Conservation (phyloP, 2,888 invertebrate genomes). For the Drosophila neotestacea region DNA sequence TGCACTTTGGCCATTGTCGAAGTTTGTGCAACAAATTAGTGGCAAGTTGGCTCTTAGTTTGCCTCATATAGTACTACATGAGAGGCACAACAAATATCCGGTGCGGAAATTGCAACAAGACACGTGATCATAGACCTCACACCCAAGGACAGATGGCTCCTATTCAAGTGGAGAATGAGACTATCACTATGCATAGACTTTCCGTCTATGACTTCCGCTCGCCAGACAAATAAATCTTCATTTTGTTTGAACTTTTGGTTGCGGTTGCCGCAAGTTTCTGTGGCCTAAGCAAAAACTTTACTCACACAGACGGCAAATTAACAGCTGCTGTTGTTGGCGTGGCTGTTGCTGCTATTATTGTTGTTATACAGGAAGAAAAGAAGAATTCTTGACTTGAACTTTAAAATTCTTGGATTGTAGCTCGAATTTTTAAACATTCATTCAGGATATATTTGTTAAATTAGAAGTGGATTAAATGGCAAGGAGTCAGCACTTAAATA, state of each 20-base stretch:
- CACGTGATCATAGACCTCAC: constrained; percentile 66
- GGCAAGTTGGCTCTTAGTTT: constrained; percentile 69
- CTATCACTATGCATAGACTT: constrained; percentile 57
- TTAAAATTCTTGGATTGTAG: no score
- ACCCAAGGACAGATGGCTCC: constrained; percentile 1
- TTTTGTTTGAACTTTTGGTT: constrained; percentile 71
- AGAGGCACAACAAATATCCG: constrained; percentile 71
- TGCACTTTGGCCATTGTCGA: constrained; percentile 44
- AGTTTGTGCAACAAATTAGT: constrained; percentile 75
- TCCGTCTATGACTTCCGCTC: constrained; percentile 67
- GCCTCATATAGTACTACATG: constrained; percentile 34
- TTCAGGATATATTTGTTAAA: no score
- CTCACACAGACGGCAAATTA: constrained; percentile 66
- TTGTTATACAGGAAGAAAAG: no score
- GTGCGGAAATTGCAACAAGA: constrained; percentile 76
- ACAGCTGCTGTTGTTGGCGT: constrained; percentile 56
- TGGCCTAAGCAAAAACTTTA: constrained; percentile 60
- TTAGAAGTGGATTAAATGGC: no score
- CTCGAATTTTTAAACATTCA: no score
- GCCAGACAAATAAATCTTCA: constrained; percentile 81
- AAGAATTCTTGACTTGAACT: no score
- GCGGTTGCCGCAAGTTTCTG: constrained; percentile 57
- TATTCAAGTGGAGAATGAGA: neutral
- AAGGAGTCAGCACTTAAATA: no score
- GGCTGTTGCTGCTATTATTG: neutral